Percentiles rank a stretch among this genome's conserved stretches.
Evolutionary conservation across 2,113 vertebrate species (phyloP).

Genomic region (Psammodynastes pulverulentus): DNA sequence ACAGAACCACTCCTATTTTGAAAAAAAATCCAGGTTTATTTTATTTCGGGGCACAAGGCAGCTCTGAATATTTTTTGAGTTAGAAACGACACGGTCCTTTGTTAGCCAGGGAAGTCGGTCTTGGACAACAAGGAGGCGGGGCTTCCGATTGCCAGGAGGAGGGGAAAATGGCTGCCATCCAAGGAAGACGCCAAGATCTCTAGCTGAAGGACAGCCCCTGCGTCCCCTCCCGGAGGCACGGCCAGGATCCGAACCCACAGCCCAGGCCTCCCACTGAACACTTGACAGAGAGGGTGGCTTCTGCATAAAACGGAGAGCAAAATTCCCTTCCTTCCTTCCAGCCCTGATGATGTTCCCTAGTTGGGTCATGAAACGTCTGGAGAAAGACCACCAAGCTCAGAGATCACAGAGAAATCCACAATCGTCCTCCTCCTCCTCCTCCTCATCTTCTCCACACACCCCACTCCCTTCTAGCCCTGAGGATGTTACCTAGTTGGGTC

Average conservation of each 20-base stretch:
- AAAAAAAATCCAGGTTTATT: neutral
- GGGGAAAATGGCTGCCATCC: neutral
- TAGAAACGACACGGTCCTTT: slow-evolving; percentile 30
- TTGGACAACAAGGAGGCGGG: slow-evolving; percentile 36
- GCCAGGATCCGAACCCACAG: neutral
- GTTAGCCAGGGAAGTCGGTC: slow-evolving; percentile 56
- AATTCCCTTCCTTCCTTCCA: too few species aligned
- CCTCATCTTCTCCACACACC: too few species aligned
- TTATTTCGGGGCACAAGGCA: neutral
- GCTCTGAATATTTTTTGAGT: neutral
- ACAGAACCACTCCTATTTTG: neutral
- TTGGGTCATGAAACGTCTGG: too few species aligned
- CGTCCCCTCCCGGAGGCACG: fast-evolving
- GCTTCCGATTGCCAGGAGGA: neutral
- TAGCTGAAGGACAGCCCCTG: too few species aligned
- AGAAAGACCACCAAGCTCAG: too few species aligned
- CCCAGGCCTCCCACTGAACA: neutral
- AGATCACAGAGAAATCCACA: too few species aligned
- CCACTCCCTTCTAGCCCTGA: too few species aligned
- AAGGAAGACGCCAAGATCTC: neutral
- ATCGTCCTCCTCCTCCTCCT: too few species aligned
- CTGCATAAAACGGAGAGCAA: neutral
- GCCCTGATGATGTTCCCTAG: too few species aligned
- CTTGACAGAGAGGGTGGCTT: neutral
- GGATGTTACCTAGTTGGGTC: too few species aligned